Base-by-base conservation (phyloP, 2,113 vertebrate genomes). In the Picathartes gymnocephalus region DNA sequence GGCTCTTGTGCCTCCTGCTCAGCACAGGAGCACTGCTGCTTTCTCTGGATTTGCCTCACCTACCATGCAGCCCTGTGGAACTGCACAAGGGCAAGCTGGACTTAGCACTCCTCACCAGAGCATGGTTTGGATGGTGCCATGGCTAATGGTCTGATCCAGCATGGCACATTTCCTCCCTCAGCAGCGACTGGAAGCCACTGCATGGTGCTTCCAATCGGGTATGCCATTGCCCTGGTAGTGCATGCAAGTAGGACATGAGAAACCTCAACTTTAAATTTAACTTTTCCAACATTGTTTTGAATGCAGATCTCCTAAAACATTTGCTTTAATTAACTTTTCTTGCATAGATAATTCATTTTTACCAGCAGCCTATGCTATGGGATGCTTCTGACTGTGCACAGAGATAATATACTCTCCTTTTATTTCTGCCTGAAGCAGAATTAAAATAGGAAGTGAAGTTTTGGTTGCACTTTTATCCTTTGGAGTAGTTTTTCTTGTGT, bases 321-420 rank as follows among this genome's bases (percentile, higher is more conserved):
- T 86, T 81, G 21, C 19, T 78, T 87, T 78, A 88, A 92, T 88
- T 62, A 91, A 51, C 51, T 71, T 86, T 61, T 66, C 82, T 60
- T 86, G 94, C 86, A 86, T 30, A 92, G 80, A 83, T 78, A 90
- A 90, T 88, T 92, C 51, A 31, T 83, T 95, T 91, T 84, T 10
- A 3, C 60, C 64, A 84, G 83, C 51, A 65, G 64, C 20, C 39
- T 70, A 2, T 81, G 88, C 54, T 64, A 83, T 68, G 37, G 83
- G 80, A 86, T 93, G 64, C 31, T 81, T 71, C 80, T 83, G 70
- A 66, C 80, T 81, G 39, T 40, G 53, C 64, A 35, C 4, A 78
- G 72, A 88, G 69, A 74, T 84, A 86, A 83, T 64, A 42, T 10
- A 45, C 23, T 82, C 42, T 62, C 39, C 64, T 73, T 70, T 68